A percentile compares a stretch with the other conserved stretches of the same genome.
Conservation (phyloP, 2,113 vertebrate genomes). For the Scomber japonicus region DNA sequence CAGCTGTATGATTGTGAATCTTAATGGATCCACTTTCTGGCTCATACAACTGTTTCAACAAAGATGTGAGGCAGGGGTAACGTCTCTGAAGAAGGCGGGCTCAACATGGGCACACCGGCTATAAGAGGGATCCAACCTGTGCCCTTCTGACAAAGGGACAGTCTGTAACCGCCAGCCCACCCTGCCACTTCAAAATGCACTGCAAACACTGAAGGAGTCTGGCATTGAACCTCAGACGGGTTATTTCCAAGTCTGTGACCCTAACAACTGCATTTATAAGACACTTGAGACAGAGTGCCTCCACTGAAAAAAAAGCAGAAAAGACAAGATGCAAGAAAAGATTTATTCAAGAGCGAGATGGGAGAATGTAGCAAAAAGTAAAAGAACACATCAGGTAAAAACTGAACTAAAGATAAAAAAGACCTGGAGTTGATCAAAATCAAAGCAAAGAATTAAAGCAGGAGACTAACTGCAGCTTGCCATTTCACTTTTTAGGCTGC, state of each 20-base stretch:
- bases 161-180: conserved; percentile 47
- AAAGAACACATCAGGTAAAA: not conserved
- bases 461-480: conserved; percentile 38
- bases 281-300: conserved; percentile 32
- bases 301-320: not conserved
- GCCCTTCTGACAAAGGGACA: conserved; percentile 50
- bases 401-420: not conserved
- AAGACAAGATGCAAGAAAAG: not conserved
- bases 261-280: conserved; percentile 38
- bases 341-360: not conserved
- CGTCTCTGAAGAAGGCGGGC: conserved; percentile 22
- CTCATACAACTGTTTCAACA: conserved; percentile 32
- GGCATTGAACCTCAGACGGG: conserved; percentile 32
- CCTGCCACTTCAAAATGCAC: conserved; percentile 26
- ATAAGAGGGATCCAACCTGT: conserved; percentile 57
- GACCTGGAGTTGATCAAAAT: conserved; percentile 18
- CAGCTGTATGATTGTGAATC: conserved; percentile 31
- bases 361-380: not conserved
- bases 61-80: conserved; percentile 25
- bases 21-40: conserved; percentile 28
- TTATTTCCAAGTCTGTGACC: conserved; percentile 46
- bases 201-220: conserved; percentile 41
- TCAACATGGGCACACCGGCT: conserved; percentile 15
- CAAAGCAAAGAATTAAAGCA: conserved; percentile 38
- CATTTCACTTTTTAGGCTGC: conserved; percentile 37